These are phyloP conservation scores for Ypsolopha sequella DNA, from an alignment of 2,888 invertebrate genomes.

Conservation along the genomic window DNA sequence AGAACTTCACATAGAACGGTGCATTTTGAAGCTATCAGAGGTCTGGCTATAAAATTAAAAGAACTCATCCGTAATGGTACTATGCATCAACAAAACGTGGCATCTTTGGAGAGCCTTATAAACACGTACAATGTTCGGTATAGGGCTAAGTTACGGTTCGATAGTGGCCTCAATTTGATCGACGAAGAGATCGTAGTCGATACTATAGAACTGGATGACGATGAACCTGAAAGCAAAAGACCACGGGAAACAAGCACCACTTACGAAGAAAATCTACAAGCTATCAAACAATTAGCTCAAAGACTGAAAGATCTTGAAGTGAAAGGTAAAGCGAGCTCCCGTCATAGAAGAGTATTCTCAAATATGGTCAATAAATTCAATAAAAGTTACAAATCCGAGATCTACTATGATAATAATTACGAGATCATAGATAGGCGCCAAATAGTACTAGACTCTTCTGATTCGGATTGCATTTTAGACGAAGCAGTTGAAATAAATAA, in stretches of 20 bases:
- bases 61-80: conserved; percentile 18
- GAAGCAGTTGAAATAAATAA: conserved; percentile 15
- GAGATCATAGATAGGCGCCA: conserved; percentile 35
- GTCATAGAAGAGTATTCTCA: conserved; percentile 42
- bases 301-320: conserved; percentile 31
- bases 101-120: conserved; percentile 29
- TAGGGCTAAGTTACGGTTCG: conserved; percentile 28
- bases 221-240: conserved; percentile 28
- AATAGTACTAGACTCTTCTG: conserved; percentile 40
- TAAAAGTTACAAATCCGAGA: conserved; percentile 40
- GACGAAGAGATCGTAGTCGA: conserved; percentile 34
- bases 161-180: conserved; percentile 26
- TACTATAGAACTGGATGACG: conserved; percentile 39
- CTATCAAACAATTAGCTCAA: conserved; percentile 30
- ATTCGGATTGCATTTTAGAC: conserved; percentile 36
- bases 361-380: conserved; percentile 48
- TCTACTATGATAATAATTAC: conserved; percentile 31
- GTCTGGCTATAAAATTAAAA: conserved; percentile 26
- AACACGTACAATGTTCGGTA: conserved; percentile 40
- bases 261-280: conserved; percentile 31
- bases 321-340: conserved; percentile 26
- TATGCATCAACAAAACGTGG: conserved; percentile 19
- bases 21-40: conserved; percentile 32
- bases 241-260: conserved; percentile 16
- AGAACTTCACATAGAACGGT: conserved; percentile 13